Base-by-base conservation (phyloP, 92 coral and sea anemone genomes). In the Bergia puertoricense region DNA sequence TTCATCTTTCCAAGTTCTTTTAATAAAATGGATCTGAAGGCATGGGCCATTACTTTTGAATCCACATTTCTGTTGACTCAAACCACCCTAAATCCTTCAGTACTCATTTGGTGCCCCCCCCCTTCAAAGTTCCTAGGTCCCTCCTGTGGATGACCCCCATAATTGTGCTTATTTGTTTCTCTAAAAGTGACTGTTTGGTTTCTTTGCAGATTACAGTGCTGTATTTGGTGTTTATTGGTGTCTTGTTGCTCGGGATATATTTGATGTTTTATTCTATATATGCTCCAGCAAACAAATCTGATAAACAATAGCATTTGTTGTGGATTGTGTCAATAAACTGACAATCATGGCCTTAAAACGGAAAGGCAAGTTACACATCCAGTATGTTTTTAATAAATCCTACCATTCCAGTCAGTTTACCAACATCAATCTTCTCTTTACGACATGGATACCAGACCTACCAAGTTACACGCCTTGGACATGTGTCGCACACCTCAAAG, bases 191-290 rank as follows among this genome's bases (percentile, higher is more conserved):
- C 6, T 38, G 20, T 84, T 45, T 81, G 18, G 50, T 84, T 69
- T 37, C 46, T 23, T 84, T 69, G 20, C 79, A 84, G 87, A 84
- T 84, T 18, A 84, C 87, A 6, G 87, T 84, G n/a, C 67, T 84
- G 10, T 84, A 84, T 20, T 54, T 84, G 87, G 87, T 14, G 5
- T 84, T 84, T 72, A 84, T 84, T 5, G 71, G 36, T 48, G 79
- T 84, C 10, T 66, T 84, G 44, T 84, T 84, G 87, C 87, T 84
- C 18, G 87, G 87, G 13, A 84, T 84, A 69, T 84, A 84, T 46
- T 84, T 84, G 46, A 71, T 84, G 87, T 84, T 84, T 38, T 84
- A 84, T 84, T 84, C 87, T 5, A 84, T 82, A 43, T 82, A 82
- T 41, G 86, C 86, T 50, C 67, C 68, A 66, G 57, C 86, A 2